A percentile compares a stretch with the other conserved stretches of the same genome.
Conservation (phyloP, 2,888 invertebrate genomes). For the Cosmorhoe ocellata region DNA sequence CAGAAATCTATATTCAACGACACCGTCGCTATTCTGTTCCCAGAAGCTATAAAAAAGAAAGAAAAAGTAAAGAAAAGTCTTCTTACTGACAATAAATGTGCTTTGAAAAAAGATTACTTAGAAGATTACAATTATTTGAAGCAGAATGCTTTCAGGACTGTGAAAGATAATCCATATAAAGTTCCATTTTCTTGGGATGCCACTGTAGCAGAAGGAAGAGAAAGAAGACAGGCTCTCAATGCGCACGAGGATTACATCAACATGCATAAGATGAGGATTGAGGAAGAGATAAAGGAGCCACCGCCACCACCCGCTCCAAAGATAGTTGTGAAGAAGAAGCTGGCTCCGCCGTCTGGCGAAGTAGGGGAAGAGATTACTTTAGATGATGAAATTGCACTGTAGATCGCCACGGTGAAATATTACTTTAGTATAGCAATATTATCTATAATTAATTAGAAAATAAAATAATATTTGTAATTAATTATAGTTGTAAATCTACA, state of each 20-base stretch:
- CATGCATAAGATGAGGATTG: conserved; percentile 59
- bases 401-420: background rate
- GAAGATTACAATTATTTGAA: conserved; percentile 60
- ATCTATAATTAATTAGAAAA: too few relatives aligned
- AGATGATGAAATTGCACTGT: conserved; percentile 2
- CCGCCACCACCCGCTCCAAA: conserved; percentile 4
- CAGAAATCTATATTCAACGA: conserved; percentile 85
- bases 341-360: background rate
- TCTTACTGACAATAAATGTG: conserved; percentile 65
- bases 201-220: conserved; percentile 76
- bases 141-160: conserved; percentile 55
- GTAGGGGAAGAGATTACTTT: background rate
- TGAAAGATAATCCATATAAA: conserved; percentile 73
- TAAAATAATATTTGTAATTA: too few relatives aligned
- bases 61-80: conserved; percentile 67
- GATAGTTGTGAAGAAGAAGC: background rate
- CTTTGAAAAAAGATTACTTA: conserved; percentile 60
- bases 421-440: too few relatives aligned
- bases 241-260: conserved; percentile 58
- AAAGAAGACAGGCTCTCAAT: conserved; percentile 73
- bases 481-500: too few relatives aligned
- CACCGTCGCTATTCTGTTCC: conserved; percentile 83
- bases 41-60: conserved; percentile 80
- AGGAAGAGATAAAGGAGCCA: conserved; percentile 42
- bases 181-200: conserved; percentile 81